These are phyloP conservation scores for Callosobruchus maculatus DNA, from an alignment of 2,888 invertebrate genomes.

Conservation along the genomic window DNA sequence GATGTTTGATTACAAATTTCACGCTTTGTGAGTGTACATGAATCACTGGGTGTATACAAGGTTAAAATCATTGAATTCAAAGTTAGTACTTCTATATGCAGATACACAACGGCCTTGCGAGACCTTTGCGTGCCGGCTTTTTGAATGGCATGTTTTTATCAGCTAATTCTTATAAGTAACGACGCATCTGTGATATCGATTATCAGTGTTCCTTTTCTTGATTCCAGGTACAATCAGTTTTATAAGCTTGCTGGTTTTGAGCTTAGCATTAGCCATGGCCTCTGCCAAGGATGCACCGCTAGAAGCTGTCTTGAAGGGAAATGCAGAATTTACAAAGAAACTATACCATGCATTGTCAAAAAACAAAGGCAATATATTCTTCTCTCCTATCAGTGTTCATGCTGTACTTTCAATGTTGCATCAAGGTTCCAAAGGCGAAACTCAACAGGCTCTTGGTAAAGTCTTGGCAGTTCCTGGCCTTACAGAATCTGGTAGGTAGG, in stretches of 20 bases:
- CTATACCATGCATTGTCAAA: slow-evolving; percentile 35
- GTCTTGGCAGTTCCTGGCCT: slow-evolving; percentile 33
- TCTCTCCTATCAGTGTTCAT: slow-evolving; percentile 49
- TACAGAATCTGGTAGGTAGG: slow-evolving; percentile 11
- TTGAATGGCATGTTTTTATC: not conserved
- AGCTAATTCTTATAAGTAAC: not conserved
- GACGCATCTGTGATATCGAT: not conserved
- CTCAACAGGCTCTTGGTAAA: slow-evolving; percentile 36
- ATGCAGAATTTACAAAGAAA: slow-evolving; percentile 36
- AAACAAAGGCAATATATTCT: slow-evolving; percentile 42
- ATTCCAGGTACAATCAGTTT: not conserved
- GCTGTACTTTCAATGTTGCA: slow-evolving; percentile 44
- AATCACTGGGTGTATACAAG: not conserved
- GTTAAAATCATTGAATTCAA: not conserved
- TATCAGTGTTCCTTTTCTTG: not conserved
- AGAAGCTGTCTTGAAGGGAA: slow-evolving; percentile 32
- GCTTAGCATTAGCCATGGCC: slow-evolving; percentile 22
- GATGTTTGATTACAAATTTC: not conserved
- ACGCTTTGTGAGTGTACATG: not conserved
- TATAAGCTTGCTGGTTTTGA: not conserved
- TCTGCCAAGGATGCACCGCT: slow-evolving; percentile 17
- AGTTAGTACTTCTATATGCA: not conserved
- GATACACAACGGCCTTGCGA: not conserved
- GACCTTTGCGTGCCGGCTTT: not conserved
- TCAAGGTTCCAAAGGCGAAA: slow-evolving; percentile 43